phyloP scores from a whole-genome alignment of 2,113 vertebrate genomes.

The Pardalotus punctatus region DNA sequence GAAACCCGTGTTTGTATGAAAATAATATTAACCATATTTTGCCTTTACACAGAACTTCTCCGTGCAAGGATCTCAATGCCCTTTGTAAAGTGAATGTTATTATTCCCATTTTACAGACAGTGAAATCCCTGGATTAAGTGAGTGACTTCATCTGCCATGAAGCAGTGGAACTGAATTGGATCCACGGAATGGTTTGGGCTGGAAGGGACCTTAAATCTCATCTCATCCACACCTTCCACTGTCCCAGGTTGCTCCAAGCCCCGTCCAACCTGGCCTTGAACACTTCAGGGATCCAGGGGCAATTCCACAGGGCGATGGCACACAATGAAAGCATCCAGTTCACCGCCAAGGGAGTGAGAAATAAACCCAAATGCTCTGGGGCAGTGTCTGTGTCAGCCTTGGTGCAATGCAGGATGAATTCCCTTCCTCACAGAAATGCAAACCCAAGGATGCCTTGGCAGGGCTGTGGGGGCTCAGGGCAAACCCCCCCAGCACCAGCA shows the following conservation, averaged over 20 bases:
- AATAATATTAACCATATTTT: constrained; percentile 17
- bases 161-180: accelerated
- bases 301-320: neutral
- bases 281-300: neutral
- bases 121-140: neutral
- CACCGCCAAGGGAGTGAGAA: neutral
- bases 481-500: neutral
- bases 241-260: neutral
- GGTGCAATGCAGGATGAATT: neutral
- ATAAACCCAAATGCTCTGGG: neutral
- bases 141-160: neutral
- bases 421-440: neutral
- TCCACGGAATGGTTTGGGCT: neutral
- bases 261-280: neutral
- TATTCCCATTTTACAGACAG: neutral
- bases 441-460: neutral
- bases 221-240: neutral
- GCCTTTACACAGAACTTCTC: neutral
- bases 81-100: neutral
- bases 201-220: neutral
- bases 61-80: neutral
- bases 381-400: neutral
- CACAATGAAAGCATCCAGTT: accelerated
- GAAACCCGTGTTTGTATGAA: neutral
- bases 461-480: neutral